These are phyloP conservation scores for Lutraria lutraria DNA, from an alignment of 2,888 invertebrate species.

Conservation along the genomic window DNA sequence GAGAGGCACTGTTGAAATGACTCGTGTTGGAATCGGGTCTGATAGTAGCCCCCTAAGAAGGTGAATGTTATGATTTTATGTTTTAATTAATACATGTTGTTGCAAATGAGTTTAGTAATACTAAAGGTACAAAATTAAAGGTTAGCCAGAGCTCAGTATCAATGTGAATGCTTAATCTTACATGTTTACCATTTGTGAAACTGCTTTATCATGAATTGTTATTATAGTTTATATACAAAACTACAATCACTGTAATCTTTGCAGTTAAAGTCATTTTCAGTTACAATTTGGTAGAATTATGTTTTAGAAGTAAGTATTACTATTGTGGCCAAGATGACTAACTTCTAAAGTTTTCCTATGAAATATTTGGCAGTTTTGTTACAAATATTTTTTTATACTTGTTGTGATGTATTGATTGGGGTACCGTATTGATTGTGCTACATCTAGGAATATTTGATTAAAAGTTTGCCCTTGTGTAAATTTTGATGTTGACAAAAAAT, in stretches of 20 bases:
- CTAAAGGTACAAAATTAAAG: not conserved
- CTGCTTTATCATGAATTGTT: not conserved
- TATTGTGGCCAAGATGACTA: too few species aligned
- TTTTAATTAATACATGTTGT: not conserved
- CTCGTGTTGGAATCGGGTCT: conserved; percentile 54
- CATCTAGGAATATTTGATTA: not conserved
- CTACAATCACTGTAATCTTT: not conserved
- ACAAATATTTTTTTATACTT: too few species aligned
- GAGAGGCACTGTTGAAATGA: conserved; percentile 32
- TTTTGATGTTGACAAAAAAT: too few species aligned
- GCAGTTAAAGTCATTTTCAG: not conserved
- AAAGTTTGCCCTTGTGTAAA: too few species aligned
- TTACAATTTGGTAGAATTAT: not conserved
- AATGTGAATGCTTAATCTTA: too few species aligned
- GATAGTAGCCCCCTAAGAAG: conserved; percentile 63
- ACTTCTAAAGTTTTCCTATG: too few species aligned
- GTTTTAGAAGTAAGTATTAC: too few species aligned
- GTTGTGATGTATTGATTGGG: too few species aligned
- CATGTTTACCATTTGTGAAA: not conserved
- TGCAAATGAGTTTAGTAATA: not conserved
- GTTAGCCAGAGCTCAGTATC: too few species aligned
- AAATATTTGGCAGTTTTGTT: too few species aligned
- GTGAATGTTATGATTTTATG: conserved; percentile 12
- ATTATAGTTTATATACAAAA: not conserved
- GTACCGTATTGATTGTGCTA: not conserved